Evolutionary conservation across 2,113 vertebrate species (phyloP), one percentile per base, ranked within the genome.

Genomic region (Pseudolaguvia tuberculata): DNA sequence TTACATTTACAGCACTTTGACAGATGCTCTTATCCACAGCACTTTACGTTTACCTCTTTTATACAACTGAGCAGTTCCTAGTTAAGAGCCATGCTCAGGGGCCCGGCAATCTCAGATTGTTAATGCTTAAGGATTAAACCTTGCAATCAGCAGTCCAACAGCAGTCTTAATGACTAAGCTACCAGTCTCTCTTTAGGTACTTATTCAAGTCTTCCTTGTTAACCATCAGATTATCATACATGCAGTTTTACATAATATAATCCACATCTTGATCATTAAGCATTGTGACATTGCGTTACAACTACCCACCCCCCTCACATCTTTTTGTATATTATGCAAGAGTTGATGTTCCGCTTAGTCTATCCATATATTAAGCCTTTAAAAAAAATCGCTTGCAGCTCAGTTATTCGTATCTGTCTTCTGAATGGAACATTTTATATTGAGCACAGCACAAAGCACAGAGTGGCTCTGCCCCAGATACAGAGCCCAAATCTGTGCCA

Each of bases 401-500:
- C 21, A 48, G 7, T 72, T 61, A 15, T 42, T 68, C 50, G 61
- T 59, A 23, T 83, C 27, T 48, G 14, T 39, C 68, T 76, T 79
- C 48, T 78, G 73, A 56, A 56, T 68, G 47, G 56, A 75, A 56
- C 67, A 52, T 78, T 58, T 75, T 52, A 55, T 75, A 75, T 81
- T 17, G 48, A 17, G 72, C 72, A 52, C 70, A 56, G 42, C 42
- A 70, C 67, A 77, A 77, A 80, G 63, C 70, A 50, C 65, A 55
- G 67, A 79, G 71, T 75, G 73, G 84, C 80, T 76, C 72, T 81
- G 81, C 67, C 76, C 73, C 76, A 81, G 79, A 81, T 74, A 78
- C 73, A 75, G 72, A 62, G 27, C 51, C 57, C 59, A 80, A 76
- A 82, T 78, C 75, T 76, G 70, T 79, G 73, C 73, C 81, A 84